phyloP scores from a whole-genome alignment of 2,113 vertebrate genomes.

The Todiramphus saurophagus region DNA sequence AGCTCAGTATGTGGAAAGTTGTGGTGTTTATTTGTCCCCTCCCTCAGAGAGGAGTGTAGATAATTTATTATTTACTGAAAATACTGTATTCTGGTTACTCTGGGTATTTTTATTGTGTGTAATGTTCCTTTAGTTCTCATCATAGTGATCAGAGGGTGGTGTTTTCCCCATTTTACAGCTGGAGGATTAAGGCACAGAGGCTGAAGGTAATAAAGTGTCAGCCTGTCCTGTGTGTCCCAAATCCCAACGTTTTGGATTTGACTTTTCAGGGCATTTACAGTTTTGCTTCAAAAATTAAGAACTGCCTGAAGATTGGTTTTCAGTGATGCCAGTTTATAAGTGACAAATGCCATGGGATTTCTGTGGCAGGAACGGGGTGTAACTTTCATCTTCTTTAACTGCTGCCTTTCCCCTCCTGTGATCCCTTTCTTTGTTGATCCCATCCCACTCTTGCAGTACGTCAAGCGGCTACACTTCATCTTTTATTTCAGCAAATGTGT shows the following conservation, averaged over 20 bases:
- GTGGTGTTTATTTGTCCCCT: background rate
- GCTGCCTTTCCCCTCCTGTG: background rate
- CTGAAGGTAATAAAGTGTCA: background rate
- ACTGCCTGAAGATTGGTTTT: background rate
- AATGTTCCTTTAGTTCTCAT: background rate
- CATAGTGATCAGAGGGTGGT: background rate
- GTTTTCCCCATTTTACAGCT: background rate
- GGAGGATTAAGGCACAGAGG: background rate
- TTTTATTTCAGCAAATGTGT: constrained; percentile 5
- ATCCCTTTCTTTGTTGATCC: background rate
- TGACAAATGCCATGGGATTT: background rate
- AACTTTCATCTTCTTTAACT: background rate
- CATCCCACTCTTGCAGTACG: background rate
- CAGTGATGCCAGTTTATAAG: background rate
- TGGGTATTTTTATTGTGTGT: background rate
- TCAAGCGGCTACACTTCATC: background rate
- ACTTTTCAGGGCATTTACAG: background rate
- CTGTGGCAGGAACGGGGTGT: background rate
- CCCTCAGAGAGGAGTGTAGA: background rate
- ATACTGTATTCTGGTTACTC: background rate
- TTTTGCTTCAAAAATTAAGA: background rate
- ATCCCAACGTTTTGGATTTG: background rate
- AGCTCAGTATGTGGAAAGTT: background rate
- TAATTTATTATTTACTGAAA: background rate
- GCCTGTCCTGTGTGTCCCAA: background rate